Conservation (phyloP, 2,797 vertebrate species). For the Dromococcyx pavoninus region DNA sequence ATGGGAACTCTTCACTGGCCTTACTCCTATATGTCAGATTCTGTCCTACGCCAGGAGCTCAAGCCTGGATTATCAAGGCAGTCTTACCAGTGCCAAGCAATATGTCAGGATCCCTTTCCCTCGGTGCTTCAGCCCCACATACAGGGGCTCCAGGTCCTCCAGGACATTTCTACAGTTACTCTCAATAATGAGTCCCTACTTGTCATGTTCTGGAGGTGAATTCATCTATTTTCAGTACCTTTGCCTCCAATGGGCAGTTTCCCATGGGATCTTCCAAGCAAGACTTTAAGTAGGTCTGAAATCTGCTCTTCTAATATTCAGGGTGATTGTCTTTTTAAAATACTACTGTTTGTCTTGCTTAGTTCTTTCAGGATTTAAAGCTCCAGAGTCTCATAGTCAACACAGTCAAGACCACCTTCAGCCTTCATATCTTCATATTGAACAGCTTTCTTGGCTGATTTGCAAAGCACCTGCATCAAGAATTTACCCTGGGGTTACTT, state of each 20-base stretch:
- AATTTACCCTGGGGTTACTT: not conserved
- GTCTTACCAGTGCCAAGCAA: not conserved
- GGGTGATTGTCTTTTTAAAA: not conserved
- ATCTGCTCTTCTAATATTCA: not conserved
- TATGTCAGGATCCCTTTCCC: not conserved
- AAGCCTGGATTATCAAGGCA: not conserved
- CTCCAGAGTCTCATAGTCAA: not conserved
- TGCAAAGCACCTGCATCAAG: not conserved
- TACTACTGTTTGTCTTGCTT: not conserved
- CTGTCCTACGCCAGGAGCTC: not conserved
- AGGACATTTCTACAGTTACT: not conserved
- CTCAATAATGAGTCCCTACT: not conserved
- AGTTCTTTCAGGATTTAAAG: not conserved
- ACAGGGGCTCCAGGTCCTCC: rapidly evolving
- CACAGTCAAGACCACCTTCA: not conserved
- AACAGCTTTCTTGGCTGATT: not conserved
- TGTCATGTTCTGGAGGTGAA: not conserved
- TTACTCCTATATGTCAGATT: not conserved
- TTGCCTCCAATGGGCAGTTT: not conserved
- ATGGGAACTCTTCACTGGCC: not conserved
- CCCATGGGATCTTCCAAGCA: not conserved
- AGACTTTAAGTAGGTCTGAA: not conserved
- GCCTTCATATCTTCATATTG: not conserved
- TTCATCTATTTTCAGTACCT: not conserved
- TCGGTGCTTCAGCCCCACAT: not conserved